Evolutionary conservation across 2,113 vertebrate species (phyloP).

Genomic region (rabbit (Oryctolagus cuniculus)): DNA sequence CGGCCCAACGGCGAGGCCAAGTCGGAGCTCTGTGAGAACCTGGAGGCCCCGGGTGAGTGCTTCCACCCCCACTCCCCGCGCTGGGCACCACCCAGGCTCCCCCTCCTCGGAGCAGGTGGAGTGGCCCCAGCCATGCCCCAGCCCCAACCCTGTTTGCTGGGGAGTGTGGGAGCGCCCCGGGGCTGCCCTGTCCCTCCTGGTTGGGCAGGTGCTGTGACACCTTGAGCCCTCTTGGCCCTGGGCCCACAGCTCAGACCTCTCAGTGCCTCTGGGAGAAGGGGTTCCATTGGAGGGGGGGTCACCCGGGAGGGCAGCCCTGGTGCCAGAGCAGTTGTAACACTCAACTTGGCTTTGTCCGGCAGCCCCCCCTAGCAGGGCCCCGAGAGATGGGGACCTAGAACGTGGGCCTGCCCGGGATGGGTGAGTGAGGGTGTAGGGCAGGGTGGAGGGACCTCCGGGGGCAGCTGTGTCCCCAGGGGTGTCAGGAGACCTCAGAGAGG

Average conservation of each 20-base stretch:
- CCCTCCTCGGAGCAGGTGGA: rapidly evolving
- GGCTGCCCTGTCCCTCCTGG: not conserved
- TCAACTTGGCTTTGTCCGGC: not conserved
- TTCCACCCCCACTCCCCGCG: rapidly evolving
- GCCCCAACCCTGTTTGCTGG: rapidly evolving
- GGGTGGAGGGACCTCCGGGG: not conserved
- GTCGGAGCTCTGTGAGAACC: slow-evolving; percentile 96
- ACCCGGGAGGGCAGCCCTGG: not conserved
- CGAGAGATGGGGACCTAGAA: not conserved
- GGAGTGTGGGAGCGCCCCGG: not conserved
- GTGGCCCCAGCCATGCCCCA: rapidly evolving
- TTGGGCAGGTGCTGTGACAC: not conserved
- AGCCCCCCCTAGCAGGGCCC: not conserved
- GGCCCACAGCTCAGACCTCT: too few species aligned
- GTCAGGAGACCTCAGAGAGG: not conserved
- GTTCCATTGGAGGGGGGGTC: not conserved
- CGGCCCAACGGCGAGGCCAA: slow-evolving; percentile 98
- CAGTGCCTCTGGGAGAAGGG: not conserved
- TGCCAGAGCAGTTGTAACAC: not conserved
- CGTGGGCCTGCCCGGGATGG: not conserved
- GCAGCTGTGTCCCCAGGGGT: not conserved
- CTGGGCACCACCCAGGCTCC: too few species aligned
- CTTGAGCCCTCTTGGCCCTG: not conserved
- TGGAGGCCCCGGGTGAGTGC: slow-evolving; percentile 94
- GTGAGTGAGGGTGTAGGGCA: not conserved